These are phyloP conservation scores for Thalassoma bifasciatum DNA, from an alignment of 2,113 vertebrate species.

Conservation along the genomic window DNA sequence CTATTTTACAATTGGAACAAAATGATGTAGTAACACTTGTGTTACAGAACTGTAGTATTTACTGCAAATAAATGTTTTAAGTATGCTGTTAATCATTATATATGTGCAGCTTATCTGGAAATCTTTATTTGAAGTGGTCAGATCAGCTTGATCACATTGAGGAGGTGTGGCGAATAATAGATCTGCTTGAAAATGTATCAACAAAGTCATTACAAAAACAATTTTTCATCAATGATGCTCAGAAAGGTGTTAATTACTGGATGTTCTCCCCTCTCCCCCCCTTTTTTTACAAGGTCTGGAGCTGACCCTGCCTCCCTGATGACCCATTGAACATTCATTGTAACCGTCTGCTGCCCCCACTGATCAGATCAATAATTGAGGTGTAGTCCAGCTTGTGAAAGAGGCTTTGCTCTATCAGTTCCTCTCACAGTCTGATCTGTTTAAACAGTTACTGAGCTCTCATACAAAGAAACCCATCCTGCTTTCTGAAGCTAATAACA, in stretches of 20 bases:
- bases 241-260: slow-evolving; percentile 1
- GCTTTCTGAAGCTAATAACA: not conserved
- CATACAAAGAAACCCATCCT: not conserved
- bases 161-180: slow-evolving; percentile 14
- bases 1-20: too few relatives aligned
- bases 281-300: too few relatives aligned
- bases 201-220: slow-evolving; percentile 40
- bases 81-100: not conserved
- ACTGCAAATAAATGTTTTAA: too few relatives aligned
- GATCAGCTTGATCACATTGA: not conserved
- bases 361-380: slow-evolving; percentile 45
- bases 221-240: slow-evolving; percentile 38
- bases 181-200: slow-evolving; percentile 15
- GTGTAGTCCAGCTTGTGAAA: not conserved
- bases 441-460: slow-evolving; percentile 17
- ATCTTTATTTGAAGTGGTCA: not conserved
- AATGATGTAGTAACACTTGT: not conserved
- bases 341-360: not conserved
- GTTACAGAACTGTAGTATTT: too few relatives aligned
- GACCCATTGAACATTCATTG: not conserved
- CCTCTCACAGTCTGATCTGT: not conserved
- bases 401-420: not conserved
- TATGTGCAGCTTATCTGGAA: too few relatives aligned
- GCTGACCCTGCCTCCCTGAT: not conserved
- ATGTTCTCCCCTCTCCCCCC: too few relatives aligned